Conservation (phyloP, 2,888 invertebrate species). For the Sceliomorpha sp. region DNA sequence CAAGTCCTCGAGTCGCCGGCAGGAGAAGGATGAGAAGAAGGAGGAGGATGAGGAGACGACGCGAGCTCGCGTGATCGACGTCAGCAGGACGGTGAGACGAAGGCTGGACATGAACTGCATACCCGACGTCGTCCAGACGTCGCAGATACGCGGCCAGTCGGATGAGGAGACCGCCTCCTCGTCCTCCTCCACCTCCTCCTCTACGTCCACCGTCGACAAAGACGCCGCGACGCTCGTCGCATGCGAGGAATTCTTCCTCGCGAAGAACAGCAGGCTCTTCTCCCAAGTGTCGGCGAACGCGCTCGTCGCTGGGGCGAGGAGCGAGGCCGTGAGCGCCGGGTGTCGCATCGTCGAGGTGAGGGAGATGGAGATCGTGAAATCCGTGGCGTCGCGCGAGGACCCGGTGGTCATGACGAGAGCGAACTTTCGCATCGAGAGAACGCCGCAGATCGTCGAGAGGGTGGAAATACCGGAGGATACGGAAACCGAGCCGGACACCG, state of each 20-base stretch:
- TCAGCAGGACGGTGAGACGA: constrained; percentile 85
- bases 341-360: constrained; percentile 86
- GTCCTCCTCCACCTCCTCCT: constrained; percentile 57
- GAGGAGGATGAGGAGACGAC: too few relatives aligned
- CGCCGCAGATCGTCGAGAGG: constrained; percentile 79
- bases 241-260: constrained; percentile 80
- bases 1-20: constrained; percentile 69
- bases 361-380: constrained; percentile 86
- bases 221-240: constrained; percentile 53
- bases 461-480: constrained; percentile 81
- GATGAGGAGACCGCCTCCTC: constrained; percentile 54
- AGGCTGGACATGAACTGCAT: constrained; percentile 81
- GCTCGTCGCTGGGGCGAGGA: constrained; percentile 57
- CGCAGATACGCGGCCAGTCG: constrained; percentile 56
- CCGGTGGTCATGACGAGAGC: constrained; percentile 74
- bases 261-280: constrained; percentile 86
- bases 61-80: constrained; percentile 79
- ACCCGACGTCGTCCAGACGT: constrained; percentile 78
- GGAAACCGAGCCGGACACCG: constrained; percentile 77
- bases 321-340: constrained; percentile 68
- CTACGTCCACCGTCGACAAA: constrained; percentile 58
- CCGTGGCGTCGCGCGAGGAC: constrained; percentile 82
- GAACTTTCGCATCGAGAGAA: constrained; percentile 70
- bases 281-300: constrained; percentile 85
- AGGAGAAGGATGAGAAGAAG: too few relatives aligned